Percentiles rank a stretch among this genome's conserved stretches.
Conservation (phyloP, 2,113 vertebrate species). For the Syngnathus typhle region DNA sequence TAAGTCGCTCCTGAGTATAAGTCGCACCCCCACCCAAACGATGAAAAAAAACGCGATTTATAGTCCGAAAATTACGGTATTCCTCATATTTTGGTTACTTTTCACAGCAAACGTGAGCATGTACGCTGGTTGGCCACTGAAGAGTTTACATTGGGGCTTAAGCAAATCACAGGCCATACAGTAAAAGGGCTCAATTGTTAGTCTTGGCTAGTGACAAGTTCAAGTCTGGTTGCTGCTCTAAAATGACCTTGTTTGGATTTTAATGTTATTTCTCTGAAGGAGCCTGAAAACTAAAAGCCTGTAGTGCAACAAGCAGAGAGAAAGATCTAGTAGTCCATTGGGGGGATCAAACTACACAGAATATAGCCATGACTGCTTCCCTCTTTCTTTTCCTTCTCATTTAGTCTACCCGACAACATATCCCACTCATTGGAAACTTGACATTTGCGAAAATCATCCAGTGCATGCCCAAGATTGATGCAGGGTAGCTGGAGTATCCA, state of each 20-base stretch:
- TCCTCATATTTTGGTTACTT: constrained; percentile 1
- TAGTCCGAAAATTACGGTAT: too few relatives aligned
- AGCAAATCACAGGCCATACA: neutral
- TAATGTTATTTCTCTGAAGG: neutral
- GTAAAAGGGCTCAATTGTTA: neutral
- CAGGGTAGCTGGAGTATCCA: constrained; percentile 28
- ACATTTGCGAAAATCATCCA: constrained; percentile 31
- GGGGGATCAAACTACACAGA: neutral
- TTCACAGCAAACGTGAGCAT: neutral
- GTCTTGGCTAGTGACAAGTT: neutral
- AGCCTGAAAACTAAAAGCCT: constrained; percentile 1
- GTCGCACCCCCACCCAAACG: too few relatives aligned
- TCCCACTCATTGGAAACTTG: constrained; percentile 22
- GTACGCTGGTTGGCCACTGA: neutral
- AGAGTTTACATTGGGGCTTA: neutral
- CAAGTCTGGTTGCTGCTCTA: constrained; percentile 2
- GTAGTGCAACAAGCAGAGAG: neutral
- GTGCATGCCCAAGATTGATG: constrained; percentile 12
- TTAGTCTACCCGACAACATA: neutral
- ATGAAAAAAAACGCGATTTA: too few relatives aligned
- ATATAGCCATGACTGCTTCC: constrained; percentile 8
- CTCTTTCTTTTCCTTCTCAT: constrained; percentile 5
- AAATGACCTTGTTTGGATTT: neutral
- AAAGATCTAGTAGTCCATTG: neutral
- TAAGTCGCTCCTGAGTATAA: too few relatives aligned